Base-by-base conservation (phyloP, 2,113 vertebrate genomes). In the Hipposideros armiger region DNA sequence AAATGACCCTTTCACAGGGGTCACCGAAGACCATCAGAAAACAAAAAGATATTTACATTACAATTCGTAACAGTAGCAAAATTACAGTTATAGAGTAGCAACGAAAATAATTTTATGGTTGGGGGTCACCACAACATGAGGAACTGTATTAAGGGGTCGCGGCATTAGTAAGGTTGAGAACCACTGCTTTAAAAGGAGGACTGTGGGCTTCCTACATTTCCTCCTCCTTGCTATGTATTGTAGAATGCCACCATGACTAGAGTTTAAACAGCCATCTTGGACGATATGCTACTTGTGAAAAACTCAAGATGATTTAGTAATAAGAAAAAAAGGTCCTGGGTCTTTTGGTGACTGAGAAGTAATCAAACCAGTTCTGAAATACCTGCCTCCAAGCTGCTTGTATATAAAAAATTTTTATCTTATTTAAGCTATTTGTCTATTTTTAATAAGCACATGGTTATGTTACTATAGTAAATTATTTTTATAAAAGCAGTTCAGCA, bases 351-450 rank as follows among this genome's bases (percentile, higher is more conserved):
- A 84, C 58, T 60, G 20, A 90, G 32, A 56, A 74, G 66, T 11
- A 90, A 80, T 17, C 54, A 95, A 72, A 85, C 26, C 67, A 92
- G 85, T 73, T 91, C 50, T 88, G 56, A 90, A 82, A 83, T 62
- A 52, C 60, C 42, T 81, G 15, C 76, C 62, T 84, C 77, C 60
- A 92, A 62, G 28, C 3, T 87, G 54, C 70, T 17, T 84, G 11
- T 5, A 58, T 16, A 82, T 28, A 73, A 84, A 88, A 60, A 88
- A 76, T n/a, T 87, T 91, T 42, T 42, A 73, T 64, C 56, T 90
- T 74, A 13, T 47, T 40, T 66, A 88, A 73, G 13, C 11, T 86
- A 84, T 64, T 42, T 83, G 7, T 60, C 52, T 83, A 58, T 72
- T 94, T 67, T 70, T 70, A 89, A 80, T 67, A 90, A 89, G 42